phyloP scores from a whole-genome alignment of 2,888 invertebrate genomes.

The Apotomis turbidana region DNA sequence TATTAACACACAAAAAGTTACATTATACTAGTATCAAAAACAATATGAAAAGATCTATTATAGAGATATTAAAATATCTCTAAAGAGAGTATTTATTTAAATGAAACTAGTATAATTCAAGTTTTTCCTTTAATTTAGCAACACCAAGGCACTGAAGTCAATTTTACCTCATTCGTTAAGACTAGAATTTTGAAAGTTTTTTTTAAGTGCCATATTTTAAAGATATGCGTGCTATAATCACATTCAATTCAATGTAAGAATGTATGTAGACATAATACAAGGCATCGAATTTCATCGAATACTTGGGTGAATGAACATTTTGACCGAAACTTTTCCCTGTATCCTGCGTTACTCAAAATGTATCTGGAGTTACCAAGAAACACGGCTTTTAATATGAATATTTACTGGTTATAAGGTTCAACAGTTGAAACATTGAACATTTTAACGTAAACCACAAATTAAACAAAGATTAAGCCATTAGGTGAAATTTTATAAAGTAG shows the following conservation, averaged over 20 bases:
- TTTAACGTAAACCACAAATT: too few species aligned
- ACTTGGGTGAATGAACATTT: too few species aligned
- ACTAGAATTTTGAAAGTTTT: conserved; percentile 38
- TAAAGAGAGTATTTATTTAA: background rate
- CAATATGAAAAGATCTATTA: background rate
- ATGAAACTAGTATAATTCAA: background rate
- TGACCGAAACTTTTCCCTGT: too few species aligned
- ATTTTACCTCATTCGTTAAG: conserved; percentile 34
- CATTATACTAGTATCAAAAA: background rate
- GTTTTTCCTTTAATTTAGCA: conserved; percentile 31
- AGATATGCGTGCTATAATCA: conserved; percentile 43
- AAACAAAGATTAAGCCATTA: too few species aligned
- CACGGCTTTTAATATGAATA: too few species aligned
- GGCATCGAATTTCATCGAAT: background rate
- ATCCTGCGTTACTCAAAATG: too few species aligned
- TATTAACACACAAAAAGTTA: background rate
- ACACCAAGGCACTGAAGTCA: conserved; percentile 46
- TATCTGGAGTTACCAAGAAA: too few species aligned
- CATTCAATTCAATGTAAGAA: conserved; percentile 22
- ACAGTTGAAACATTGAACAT: too few species aligned
- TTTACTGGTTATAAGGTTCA: too few species aligned
- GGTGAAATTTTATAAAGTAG: too few species aligned
- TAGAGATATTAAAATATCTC: background rate
- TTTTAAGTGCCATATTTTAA: conserved; percentile 41
- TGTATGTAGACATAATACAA: conserved; percentile 19